These are phyloP conservation scores for Ladona fulva DNA, from an alignment of 1,140 invertebrate species.

Conservation along the genomic window DNA sequence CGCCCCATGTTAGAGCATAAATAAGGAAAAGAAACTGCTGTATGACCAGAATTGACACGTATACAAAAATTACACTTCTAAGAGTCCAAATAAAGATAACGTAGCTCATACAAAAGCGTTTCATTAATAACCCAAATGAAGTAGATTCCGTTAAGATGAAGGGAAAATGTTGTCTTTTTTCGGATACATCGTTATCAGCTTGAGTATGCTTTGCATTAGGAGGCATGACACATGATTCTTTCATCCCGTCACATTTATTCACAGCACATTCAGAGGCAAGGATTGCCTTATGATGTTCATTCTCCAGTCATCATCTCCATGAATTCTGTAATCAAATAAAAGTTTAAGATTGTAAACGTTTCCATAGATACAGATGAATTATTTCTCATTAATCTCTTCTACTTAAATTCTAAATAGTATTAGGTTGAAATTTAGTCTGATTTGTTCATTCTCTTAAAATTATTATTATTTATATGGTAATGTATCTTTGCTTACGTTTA, in stretches of 20 bases:
- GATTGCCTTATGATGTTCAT: constrained; percentile 43
- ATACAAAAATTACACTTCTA: background rate
- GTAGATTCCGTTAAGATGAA: background rate
- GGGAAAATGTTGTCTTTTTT: background rate
- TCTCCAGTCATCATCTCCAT: constrained; percentile 95
- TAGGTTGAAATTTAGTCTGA: no score
- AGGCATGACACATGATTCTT: background rate
- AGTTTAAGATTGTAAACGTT: constrained; percentile 15
- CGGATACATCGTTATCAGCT: background rate
- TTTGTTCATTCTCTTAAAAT: no score
- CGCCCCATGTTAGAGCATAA: background rate
- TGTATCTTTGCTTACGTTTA: no score
- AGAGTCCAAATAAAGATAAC: background rate
- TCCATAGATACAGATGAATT: no score
- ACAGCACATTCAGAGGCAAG: background rate
- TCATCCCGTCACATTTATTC: constrained; percentile 3
- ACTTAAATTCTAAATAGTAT: no score
- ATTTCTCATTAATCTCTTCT: no score
- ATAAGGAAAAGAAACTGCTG: background rate
- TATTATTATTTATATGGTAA: no score
- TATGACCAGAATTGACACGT: background rate
- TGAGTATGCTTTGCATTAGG: background rate
- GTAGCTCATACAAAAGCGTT: background rate
- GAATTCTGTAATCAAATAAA: constrained; percentile 65
- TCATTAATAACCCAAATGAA: background rate